phyloP scores from a whole-genome alignment of 2,888 invertebrate species.

The Leptopterna dolabrata region DNA sequence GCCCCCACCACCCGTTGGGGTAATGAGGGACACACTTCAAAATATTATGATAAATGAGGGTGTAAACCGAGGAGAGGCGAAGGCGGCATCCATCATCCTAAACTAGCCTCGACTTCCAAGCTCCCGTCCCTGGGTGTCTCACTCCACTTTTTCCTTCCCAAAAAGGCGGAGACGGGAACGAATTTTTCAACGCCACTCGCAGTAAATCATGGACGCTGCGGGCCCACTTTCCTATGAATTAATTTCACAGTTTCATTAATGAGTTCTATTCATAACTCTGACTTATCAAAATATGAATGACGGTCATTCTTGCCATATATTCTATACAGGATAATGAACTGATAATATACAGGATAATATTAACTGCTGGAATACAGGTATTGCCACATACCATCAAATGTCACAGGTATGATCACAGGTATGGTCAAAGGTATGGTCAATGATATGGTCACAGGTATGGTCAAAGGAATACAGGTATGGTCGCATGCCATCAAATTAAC shows the following conservation, averaged over 20 bases:
- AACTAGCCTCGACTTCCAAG: constrained; percentile 51
- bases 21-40: constrained; percentile 57
- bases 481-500: too few relatives aligned
- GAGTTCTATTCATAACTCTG: background rate
- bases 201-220: constrained; percentile 32
- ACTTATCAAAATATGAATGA: background rate
- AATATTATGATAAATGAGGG: constrained; percentile 60
- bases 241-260: background rate
- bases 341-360: too few relatives aligned
- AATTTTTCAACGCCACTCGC: constrained; percentile 42
- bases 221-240: constrained; percentile 4
- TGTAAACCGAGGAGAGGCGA: constrained; percentile 52
- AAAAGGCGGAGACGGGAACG: constrained; percentile 22
- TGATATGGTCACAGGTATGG: too few relatives aligned
- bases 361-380: too few relatives aligned
- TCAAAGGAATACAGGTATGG: too few relatives aligned
- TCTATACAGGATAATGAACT: too few relatives aligned
- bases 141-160: background rate
- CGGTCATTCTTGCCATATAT: too few relatives aligned
- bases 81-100: constrained; percentile 54
- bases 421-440: too few relatives aligned
- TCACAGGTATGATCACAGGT: too few relatives aligned
- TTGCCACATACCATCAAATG: too few relatives aligned
- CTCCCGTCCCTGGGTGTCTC: background rate
- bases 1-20: background rate